Percentiles rank a stretch among this genome's conserved stretches.
phyloP scores from a whole-genome alignment of 2,797 vertebrate genomes.

The Morus bassanus region DNA sequence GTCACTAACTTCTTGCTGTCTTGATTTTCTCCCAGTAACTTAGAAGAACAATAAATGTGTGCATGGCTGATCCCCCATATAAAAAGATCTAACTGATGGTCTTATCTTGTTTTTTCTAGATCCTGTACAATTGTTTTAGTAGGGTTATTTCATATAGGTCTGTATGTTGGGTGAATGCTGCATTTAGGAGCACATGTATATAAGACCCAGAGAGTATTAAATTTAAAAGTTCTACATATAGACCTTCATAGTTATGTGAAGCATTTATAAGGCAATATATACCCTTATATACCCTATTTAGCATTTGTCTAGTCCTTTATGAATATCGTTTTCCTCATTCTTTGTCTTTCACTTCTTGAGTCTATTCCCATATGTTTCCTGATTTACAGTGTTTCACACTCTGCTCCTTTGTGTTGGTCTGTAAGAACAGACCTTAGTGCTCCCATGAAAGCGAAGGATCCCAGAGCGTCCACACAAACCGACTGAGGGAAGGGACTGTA shows the following conservation, averaged over 20 bases:
- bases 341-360: background rate
- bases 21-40: background rate
- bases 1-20: background rate
- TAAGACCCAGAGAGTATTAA: background rate
- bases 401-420: background rate
- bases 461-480: rapidly evolving
- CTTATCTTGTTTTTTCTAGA: background rate
- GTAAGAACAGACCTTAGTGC: background rate
- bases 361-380: background rate
- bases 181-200: background rate
- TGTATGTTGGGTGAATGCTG: background rate
- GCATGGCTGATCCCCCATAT: background rate
- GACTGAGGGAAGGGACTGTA: background rate
- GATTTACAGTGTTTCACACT: background rate
- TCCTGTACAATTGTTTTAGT: background rate
- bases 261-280: background rate
- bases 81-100: background rate
- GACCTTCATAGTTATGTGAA: background rate
- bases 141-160: background rate
- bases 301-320: background rate
- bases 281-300: background rate
- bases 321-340: background rate
- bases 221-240: background rate
- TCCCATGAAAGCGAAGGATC: background rate
- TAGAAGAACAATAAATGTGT: background rate